Percentiles rank a stretch among this genome's conserved stretches.
Evolutionary conservation across 2,113 vertebrate species (phyloP).

Genomic region (Mobula hypostoma): DNA sequence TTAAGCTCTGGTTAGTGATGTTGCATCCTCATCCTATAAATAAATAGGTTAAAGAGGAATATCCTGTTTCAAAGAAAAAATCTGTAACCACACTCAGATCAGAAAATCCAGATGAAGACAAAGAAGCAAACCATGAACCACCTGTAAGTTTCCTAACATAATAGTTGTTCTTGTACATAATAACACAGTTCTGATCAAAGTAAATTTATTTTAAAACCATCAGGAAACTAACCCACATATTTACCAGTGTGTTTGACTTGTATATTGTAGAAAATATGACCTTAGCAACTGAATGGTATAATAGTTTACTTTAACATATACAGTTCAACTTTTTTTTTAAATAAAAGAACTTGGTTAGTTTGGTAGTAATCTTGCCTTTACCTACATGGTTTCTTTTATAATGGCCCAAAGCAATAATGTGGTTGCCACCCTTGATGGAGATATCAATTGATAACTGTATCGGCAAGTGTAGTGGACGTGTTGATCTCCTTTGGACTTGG

Average conservation of each 20-base stretch:
- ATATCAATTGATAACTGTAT: not conserved
- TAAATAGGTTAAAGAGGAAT: conserved; percentile 68
- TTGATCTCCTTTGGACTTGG: conserved; percentile 18
- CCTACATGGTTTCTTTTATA: not conserved
- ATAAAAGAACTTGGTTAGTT: too few relatives aligned
- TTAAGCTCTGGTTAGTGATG: conserved; percentile 5
- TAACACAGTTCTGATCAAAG: not conserved
- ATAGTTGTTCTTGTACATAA: not conserved
- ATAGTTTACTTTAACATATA: not conserved
- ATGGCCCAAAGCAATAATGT: not conserved
- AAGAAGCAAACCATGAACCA: conserved; percentile 12
- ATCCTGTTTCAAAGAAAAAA: conserved; percentile 47
- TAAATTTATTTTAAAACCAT: not conserved
- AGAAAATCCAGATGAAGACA: conserved; percentile 27
- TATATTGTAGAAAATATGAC: not conserved
- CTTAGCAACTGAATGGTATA: not conserved
- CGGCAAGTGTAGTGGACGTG: conserved; percentile 5
- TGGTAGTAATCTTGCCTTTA: not conserved
- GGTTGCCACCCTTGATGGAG: not conserved
- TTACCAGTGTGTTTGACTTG: not conserved
- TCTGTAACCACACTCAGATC: not conserved
- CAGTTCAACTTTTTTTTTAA: too few relatives aligned
- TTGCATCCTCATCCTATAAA: conserved; percentile 35
- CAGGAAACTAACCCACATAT: not conserved
- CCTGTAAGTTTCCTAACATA: conserved; percentile 19